Conservation (phyloP, 2,888 invertebrate species). For the Drosophila ustulata region DNA sequence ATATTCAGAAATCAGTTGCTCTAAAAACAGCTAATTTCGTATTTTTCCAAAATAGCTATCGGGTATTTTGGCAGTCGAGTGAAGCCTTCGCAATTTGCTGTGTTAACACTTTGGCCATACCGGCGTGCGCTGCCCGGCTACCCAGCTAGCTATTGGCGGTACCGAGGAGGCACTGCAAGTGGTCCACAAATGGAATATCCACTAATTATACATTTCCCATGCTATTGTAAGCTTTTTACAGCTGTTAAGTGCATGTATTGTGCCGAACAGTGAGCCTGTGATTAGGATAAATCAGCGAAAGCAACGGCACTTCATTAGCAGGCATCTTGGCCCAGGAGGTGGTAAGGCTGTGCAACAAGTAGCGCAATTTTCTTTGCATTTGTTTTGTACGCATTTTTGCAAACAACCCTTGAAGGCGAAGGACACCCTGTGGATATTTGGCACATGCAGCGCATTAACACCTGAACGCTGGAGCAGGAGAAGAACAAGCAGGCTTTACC, state of each 20-base stretch:
- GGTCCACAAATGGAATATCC: slow-evolving; percentile 54
- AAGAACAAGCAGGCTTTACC: slow-evolving; percentile 18
- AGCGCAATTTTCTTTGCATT: slow-evolving; percentile 24
- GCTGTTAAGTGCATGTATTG: slow-evolving; percentile 50
- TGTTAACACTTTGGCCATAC: slow-evolving; percentile 51
- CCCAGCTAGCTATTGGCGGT: not conserved
- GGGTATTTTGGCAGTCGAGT: not conserved
- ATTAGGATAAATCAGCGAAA: slow-evolving; percentile 49
- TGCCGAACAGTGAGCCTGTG: slow-evolving; percentile 59
- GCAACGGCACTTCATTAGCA: slow-evolving; percentile 45
- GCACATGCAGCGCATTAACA: slow-evolving; percentile 66
- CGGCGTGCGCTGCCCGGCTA: not conserved
- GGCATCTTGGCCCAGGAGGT: slow-evolving; percentile 10
- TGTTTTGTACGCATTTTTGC: slow-evolving; percentile 28
- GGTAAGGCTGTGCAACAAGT: slow-evolving; percentile 51
- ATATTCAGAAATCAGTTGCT: no score
- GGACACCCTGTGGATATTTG: slow-evolving; percentile 47
- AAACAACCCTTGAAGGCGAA: slow-evolving; percentile 42
- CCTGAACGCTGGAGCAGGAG: slow-evolving; percentile 47
- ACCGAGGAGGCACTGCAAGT: slow-evolving; percentile 39
- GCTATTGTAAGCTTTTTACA: slow-evolving; percentile 39
- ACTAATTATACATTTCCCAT: slow-evolving; percentile 81
- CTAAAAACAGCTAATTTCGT: no score
- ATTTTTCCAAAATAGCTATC: not conserved
- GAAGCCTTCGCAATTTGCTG: slow-evolving; percentile 13